Evolutionary conservation across 2,113 vertebrate species (phyloP).

Genomic region (Pseudonaja textilis): DNA sequence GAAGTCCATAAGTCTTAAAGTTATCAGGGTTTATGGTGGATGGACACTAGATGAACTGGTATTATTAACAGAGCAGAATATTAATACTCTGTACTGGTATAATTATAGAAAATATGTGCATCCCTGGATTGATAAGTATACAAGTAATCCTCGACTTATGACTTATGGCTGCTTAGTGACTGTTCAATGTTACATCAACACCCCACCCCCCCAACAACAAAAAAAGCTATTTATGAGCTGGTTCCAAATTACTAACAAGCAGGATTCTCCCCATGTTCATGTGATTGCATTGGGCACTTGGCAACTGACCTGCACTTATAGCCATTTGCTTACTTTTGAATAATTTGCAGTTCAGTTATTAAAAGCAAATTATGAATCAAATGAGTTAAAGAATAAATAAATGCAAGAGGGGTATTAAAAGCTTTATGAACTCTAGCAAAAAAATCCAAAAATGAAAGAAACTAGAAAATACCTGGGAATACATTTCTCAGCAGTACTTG

Average conservation of each 20-base stretch:
- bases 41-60: not conserved
- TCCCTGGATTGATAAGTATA: not conserved
- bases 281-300: not conserved
- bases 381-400: not conserved
- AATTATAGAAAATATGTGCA: not conserved
- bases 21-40: not conserved
- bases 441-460: not conserved
- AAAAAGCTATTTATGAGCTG: not conserved
- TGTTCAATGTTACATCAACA: not conserved
- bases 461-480: not conserved
- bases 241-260: not conserved
- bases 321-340: not conserved
- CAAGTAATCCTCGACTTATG: not conserved
- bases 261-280: not conserved
- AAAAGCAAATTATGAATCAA: not conserved
- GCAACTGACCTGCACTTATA: not conserved
- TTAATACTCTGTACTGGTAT: not conserved
- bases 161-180: not conserved
- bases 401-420: not conserved
- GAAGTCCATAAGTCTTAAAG: not conserved
- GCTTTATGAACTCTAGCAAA: not conserved
- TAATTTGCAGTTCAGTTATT: not conserved
- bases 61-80: not conserved
- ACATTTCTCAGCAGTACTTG: not conserved
- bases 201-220: not conserved